Percentiles rank a stretch among this genome's conserved stretches.
These are phyloP conservation scores for Hiodon tergisus DNA, from an alignment of 2,113 vertebrate genomes.

Conservation along the genomic window DNA sequence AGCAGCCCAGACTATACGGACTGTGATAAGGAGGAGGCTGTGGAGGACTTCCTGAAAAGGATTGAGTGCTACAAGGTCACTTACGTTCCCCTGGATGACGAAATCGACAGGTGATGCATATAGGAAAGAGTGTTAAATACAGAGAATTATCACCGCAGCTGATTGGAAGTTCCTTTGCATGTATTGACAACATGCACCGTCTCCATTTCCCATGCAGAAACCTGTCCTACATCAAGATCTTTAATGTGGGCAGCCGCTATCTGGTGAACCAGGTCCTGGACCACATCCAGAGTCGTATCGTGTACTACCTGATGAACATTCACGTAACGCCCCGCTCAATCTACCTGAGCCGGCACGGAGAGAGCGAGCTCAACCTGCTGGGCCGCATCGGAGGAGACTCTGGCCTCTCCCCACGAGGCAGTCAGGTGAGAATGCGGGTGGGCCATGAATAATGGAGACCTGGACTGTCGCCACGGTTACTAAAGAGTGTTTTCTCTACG, in stretches of 20 bases:
- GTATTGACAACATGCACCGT: neutral
- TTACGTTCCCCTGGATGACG: constrained; percentile 77
- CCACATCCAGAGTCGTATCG: constrained; percentile 83
- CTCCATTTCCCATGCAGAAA: constrained; percentile 48
- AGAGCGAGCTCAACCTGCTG: constrained; percentile 80
- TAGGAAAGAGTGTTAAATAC: neutral
- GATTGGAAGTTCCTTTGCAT: neutral
- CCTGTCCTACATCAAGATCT: constrained; percentile 90
- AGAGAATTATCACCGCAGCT: neutral
- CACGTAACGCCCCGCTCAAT: constrained; percentile 81
- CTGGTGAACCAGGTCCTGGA: constrained; percentile 85
- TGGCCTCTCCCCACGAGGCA: constrained; percentile 64
- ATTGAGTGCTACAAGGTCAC: constrained; percentile 80
- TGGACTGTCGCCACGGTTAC: neutral
- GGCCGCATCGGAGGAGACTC: constrained; percentile 78
- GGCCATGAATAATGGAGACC: neutral
- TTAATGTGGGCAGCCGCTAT: constrained; percentile 79
- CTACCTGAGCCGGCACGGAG: constrained; percentile 83
- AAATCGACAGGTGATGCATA: constrained; percentile 71
- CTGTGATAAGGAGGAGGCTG: constrained; percentile 76
- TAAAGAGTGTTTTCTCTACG: neutral
- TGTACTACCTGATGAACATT: constrained; percentile 94
- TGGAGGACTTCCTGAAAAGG: constrained; percentile 79
- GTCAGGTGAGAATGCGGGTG: constrained; percentile 52
- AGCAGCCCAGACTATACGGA: constrained; percentile 78